Evolutionary conservation across 2,113 vertebrate species (phyloP), one percentile per base, ranked within the genome.

Genomic region (Brachirus orientalis): DNA sequence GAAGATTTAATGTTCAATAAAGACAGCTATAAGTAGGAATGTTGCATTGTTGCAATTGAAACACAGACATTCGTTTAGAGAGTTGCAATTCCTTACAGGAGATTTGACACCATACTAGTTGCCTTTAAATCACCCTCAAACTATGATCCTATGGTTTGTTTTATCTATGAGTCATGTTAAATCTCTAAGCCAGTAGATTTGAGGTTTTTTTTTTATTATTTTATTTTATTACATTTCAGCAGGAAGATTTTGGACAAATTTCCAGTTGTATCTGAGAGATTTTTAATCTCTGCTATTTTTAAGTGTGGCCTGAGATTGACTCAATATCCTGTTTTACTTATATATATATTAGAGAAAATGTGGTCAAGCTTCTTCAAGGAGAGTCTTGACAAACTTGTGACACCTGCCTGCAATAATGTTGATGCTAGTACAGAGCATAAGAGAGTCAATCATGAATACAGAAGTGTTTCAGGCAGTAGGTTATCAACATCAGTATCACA

Each of bases 321-420:
- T 50, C 0, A 16, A 33, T 40, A 47, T 33, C 65, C 69, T 59
- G 69, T 63, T 80, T 77, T 80, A 45, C 62, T 77, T 57, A 80
- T 40, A 55, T 45, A 5, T 14, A 55, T 16, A 77, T 40, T 16
- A 20, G 47, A 61, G 60, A 47, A 54, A 53, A 47, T 44, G 48
- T 67, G 48, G 60, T 41, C 19, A 1, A 43, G 36, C 53, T 47
- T 69, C 22, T 33, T 56, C 17, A n/a, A n/a, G n/a, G n/a, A n/a
- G n/a, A n/a, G n/a, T n/a, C n/a, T 47, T 12, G 40, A 7, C 22
- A 10, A 17, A 7, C 9, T 47, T 1, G n/a, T 20, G 33, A 41
- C 12, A 56, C 9, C 43, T 41, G 36, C 35, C 20, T n/a, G n/a
- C n/a, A n/a, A n/a, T n/a, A n/a, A n/a, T n/a, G n/a, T n/a, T n/a